Percentiles rank a stretch among this genome's conserved stretches.
Conservation (phyloP, 2,888 invertebrate species). For the Aphodius granarius region DNA sequence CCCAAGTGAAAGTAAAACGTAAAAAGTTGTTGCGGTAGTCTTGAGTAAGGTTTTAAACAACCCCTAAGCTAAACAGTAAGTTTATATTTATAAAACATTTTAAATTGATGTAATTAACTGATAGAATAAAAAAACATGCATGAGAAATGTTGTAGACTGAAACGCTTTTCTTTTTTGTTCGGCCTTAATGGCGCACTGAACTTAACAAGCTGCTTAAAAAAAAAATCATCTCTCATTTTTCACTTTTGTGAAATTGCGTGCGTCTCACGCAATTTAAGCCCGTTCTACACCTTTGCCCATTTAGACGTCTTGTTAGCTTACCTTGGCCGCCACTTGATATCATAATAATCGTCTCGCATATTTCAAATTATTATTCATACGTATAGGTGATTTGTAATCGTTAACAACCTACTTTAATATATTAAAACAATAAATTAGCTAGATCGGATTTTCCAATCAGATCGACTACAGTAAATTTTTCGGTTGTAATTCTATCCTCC, state of each 20-base stretch:
- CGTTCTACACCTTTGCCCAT: background rate
- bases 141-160: background rate
- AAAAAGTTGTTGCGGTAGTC: background rate
- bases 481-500: background rate
- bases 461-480: background rate
- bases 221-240: conserved; percentile 5
- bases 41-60: too few relatives aligned
- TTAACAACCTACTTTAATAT: background rate
- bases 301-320: background rate
- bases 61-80: too few relatives aligned
- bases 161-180: background rate
- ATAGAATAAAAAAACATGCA: background rate
- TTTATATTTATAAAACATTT: too few relatives aligned
- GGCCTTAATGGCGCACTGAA: background rate
- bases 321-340: background rate
- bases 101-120: background rate
- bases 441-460: background rate
- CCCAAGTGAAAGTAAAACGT: background rate
- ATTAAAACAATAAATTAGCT: background rate
- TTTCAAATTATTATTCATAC: background rate
- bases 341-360: background rate
- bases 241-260: background rate
- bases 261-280: background rate
- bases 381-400: background rate
- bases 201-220: background rate